phyloP scores from a whole-genome alignment of 2,797 vertebrate genomes.

The Menidia menidia region DNA sequence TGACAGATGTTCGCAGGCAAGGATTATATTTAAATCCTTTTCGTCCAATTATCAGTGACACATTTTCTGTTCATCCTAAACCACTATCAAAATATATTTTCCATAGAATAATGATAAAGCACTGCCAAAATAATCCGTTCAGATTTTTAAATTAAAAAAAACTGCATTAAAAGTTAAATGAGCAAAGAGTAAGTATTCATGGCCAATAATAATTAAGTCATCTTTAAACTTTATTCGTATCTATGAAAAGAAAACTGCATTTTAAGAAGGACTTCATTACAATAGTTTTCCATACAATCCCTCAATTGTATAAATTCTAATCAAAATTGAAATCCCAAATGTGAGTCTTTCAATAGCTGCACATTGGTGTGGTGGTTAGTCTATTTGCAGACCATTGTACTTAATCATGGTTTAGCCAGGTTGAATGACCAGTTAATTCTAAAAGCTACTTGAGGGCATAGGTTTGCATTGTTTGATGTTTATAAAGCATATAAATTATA shows the following conservation, averaged over 20 bases:
- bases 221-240: background rate
- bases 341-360: background rate
- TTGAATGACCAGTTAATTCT: background rate
- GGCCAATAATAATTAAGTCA: background rate
- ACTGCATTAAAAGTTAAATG: background rate
- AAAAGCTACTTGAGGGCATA: background rate
- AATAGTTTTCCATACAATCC: background rate
- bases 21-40: constrained; percentile 35
- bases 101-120: background rate
- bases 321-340: background rate
- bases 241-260: background rate
- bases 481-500: background rate
- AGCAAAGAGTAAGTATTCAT: background rate
- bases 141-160: background rate
- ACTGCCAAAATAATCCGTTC: no score
- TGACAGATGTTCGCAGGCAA: constrained; percentile 38
- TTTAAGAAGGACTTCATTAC: background rate
- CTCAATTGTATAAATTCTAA: no score
- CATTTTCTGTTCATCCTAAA: background rate
- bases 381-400: no score
- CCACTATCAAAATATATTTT: background rate
- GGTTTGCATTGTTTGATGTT: background rate
- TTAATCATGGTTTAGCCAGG: no score
- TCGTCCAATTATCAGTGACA: constrained; percentile 23
- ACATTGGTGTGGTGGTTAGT: no score